Evolutionary conservation across 1,140 invertebrate species (phyloP), one percentile per base, ranked within the genome.

Genomic region (Potamilus streckersoni): DNA sequence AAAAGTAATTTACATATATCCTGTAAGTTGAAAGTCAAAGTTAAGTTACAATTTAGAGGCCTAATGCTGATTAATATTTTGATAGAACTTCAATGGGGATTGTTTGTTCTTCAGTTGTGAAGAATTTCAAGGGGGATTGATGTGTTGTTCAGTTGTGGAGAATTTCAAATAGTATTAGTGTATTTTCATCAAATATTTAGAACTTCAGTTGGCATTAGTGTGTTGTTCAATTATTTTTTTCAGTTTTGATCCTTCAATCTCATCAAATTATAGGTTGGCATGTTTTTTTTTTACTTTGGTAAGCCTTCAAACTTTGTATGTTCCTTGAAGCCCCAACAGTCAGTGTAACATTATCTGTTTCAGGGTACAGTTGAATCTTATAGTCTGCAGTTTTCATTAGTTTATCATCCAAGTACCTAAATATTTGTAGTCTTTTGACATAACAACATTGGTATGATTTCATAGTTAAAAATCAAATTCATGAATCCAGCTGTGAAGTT

Each of bases 101-200:
- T 77, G 65, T 72, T 70, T 77, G 4, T 58, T 20, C 13, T 17
- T 70, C n/a, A 17, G 56, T 62, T 62, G 6, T 23, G 6, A 5
- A n/a, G 19, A n/a, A 62, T 11, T 62, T 19, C 60, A 62, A n/a
- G 17, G 17, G 27, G 5, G 20, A 20, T 27, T 12, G 16, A 11
- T 23, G 17, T 66, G n/a, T 27, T 19, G 60, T 61, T 17, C 60
- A 61, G 61, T 63, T 63, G 61, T 63, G n/a, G 27, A 20, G n/a
- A 14, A 17, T 20, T 61, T 61, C 60, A 61, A 61, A 61, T 3
- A 61, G 20, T 61, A 61, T 61, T 20, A 2, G 20, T 17, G 20
- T 17, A 2, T 61, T 5, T 61, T 19, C 17, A 61, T 61, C 20
- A 20, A 19, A 3, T 61, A 61, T 61, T 61, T 19, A 17, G 2